phyloP scores from a whole-genome alignment of 2,113 vertebrate genomes.

The Elephantulus edwardii region DNA sequence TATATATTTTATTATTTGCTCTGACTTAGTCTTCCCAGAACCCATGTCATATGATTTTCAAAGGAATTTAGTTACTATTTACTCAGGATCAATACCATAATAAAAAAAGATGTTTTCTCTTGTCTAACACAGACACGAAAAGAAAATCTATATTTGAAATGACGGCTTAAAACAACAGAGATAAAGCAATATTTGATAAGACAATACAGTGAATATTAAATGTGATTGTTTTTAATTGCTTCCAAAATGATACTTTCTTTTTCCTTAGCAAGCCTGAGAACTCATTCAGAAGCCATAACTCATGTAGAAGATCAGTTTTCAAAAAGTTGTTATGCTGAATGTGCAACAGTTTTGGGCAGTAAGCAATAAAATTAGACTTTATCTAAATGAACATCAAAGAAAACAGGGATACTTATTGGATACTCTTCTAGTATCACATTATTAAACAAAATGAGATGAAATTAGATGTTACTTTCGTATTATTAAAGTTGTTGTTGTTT shows the following conservation, averaged over 20 bases:
- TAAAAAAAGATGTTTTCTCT: neutral
- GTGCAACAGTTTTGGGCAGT: neutral
- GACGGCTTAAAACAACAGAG: conserved; percentile 24
- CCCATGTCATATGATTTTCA: conserved; percentile 10
- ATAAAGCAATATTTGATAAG: neutral
- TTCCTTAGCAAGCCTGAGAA: neutral
- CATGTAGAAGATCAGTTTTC: neutral
- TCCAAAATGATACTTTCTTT: neutral
- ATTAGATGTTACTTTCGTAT: neutral
- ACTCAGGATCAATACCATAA: neutral
- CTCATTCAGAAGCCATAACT: neutral
- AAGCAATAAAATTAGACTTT: neutral
- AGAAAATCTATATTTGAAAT: neutral
- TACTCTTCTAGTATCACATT: neutral
- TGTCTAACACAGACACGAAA: neutral
- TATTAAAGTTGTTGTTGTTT: neutral
- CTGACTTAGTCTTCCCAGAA: neutral
- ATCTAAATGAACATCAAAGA: neutral
- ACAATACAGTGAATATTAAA: too few relatives aligned
- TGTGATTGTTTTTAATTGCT: neutral
- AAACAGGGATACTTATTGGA: neutral
- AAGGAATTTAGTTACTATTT: conserved; percentile 27
- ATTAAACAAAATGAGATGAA: neutral
- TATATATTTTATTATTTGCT: neutral
- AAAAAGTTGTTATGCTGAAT: neutral